Percentiles rank a stretch among this genome's conserved stretches.
These are phyloP conservation scores for Chelonus formosanus DNA, from an alignment of 2,888 invertebrate genomes.

Conservation along the genomic window DNA sequence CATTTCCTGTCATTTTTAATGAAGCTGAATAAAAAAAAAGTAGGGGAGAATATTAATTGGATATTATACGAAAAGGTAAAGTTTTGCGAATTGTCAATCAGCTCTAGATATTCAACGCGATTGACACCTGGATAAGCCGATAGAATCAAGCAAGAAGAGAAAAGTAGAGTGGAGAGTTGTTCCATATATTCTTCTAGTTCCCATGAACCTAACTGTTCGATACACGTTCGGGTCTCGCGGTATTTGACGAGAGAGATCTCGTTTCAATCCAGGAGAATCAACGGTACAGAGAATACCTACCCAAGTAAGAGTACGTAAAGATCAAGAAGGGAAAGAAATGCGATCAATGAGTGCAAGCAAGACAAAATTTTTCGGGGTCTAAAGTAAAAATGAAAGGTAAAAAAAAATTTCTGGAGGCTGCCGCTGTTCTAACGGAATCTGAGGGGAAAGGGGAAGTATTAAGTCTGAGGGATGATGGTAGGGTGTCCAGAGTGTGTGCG, in stretches of 20 bases:
- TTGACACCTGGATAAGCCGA: slow-evolving; percentile 28
- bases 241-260: slow-evolving; percentile 60
- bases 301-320: slow-evolving; percentile 11
- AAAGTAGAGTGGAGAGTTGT: slow-evolving; percentile 23
- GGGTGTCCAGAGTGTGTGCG: slow-evolving; percentile 1
- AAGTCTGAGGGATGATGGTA: slow-evolving; percentile 8
- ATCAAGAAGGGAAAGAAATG: slow-evolving; percentile 37
- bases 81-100: background rate
- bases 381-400: slow-evolving; percentile 44
- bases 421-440: slow-evolving; percentile 58
- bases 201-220: slow-evolving; percentile 60
- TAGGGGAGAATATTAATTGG: background rate
- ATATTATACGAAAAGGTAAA: background rate
- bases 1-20: too few relatives aligned
- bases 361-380: slow-evolving; percentile 47
- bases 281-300: slow-evolving; percentile 38
- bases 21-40: too few relatives aligned
- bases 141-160: slow-evolving; percentile 14
- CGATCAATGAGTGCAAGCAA: slow-evolving; percentile 40
- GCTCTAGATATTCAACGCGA: slow-evolving; percentile 2
- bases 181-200: slow-evolving; percentile 41
- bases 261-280: slow-evolving; percentile 63
- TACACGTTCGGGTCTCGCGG: slow-evolving; percentile 40
- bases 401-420: slow-evolving; percentile 28
- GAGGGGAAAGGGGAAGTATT: slow-evolving; percentile 41